Evolutionary conservation across 2,797 vertebrate genomes (phyloP), one percentile per base, ranked within the genome.

Genomic region (Ceyx erithaca): DNA sequence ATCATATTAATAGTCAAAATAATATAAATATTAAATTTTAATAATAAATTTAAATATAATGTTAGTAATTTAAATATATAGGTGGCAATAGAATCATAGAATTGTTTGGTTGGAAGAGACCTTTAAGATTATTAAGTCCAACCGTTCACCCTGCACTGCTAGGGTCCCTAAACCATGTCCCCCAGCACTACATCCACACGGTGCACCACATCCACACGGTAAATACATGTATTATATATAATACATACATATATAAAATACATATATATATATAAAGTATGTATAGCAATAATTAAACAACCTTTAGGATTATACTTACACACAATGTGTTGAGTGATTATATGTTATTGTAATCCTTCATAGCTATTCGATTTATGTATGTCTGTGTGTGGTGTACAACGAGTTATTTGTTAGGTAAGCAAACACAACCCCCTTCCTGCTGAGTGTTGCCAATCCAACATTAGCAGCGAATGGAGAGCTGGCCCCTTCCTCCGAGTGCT

Each of bases 281-380:
- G 28, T 49, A 58, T 82, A 68, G 51, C 19, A 54, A 71, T 41
- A 86, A 84, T 46, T 92, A 80, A 80, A 72, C 21, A 52, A 30
- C 37, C 69, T 19, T 46, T 52, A n/a, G 31, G 4, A 78, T 61
- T 81, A 46, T 45, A 63, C 19, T 68, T 58, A 37, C 0, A 1
- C 71, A 31, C 25, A 48, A 4, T 40, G 31, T 33, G 25, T 23
- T 48, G 67, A 55, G 25, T 4, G 0, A 21, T 81, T 45, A 10
- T 31, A 28, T 57, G 45, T 10, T 12, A 48, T 8, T 69, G 25
- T n/a, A 75, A 52, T 43, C 33, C 5, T 77, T 54, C 61, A 41
- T 6, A 54, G 46, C 28, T 9, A 7, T 59, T 76, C 55, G 23
- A 13, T 20, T 69, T 51, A 30, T 23, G 10, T 30, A 18, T 15